Conservation (phyloP, 2,888 invertebrate genomes). For the Xiphydria camelus region DNA sequence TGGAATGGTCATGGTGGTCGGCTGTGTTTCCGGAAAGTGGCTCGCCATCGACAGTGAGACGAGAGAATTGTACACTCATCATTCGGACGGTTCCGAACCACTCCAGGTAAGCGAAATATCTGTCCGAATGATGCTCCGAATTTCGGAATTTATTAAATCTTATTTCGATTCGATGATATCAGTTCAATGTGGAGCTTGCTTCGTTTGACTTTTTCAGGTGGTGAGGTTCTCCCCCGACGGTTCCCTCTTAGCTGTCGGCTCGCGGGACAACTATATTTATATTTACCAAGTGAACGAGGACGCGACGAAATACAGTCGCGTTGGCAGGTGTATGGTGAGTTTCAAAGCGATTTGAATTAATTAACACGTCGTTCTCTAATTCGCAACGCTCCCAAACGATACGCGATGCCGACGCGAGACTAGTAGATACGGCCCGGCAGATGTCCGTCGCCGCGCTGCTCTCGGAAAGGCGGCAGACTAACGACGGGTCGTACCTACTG, state of each 20-base stretch:
- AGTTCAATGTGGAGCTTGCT: not conserved
- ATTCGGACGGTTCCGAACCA: constrained; percentile 69
- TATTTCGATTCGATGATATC: too few relatives aligned
- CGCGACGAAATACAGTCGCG: constrained; percentile 75
- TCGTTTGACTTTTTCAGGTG: constrained; percentile 65
- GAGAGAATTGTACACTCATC: constrained; percentile 70
- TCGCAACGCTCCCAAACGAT: too few relatives aligned
- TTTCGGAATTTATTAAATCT: not conserved
- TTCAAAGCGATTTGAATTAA: too few relatives aligned
- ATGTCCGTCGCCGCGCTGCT: too few relatives aligned
- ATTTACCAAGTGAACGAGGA: constrained; percentile 81
- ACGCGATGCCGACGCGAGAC: too few relatives aligned
- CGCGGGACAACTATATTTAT: constrained; percentile 87
- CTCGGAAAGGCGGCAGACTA: too few relatives aligned
- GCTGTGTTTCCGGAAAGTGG: constrained; percentile 80
- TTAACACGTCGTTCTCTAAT: too few relatives aligned
- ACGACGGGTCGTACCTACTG: too few relatives aligned
- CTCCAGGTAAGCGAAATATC: constrained; percentile 62
- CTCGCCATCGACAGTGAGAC: constrained; percentile 80
- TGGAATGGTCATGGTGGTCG: constrained; percentile 76
- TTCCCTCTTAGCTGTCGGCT: constrained; percentile 78
- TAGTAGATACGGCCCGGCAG: too few relatives aligned
- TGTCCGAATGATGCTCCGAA: too few relatives aligned
- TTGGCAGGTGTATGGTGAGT: constrained; percentile 84
- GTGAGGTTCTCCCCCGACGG: constrained; percentile 81